phyloP scores from a whole-genome alignment of 2,113 vertebrate genomes.

The Oncorhynchus gorbuscha region DNA sequence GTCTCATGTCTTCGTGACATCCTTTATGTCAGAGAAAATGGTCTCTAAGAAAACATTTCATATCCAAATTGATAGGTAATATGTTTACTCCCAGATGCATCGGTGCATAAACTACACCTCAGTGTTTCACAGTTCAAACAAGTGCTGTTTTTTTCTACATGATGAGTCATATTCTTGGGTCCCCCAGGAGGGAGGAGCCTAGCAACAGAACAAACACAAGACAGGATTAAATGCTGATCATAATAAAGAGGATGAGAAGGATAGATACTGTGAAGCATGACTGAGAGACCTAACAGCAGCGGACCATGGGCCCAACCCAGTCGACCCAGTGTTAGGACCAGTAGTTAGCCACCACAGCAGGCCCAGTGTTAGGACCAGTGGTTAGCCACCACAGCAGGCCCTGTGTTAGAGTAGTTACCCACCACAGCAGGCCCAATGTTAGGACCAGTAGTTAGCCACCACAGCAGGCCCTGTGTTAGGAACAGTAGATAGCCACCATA shows the following conservation, averaged over 20 bases:
- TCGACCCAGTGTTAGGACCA: conserved; percentile 48
- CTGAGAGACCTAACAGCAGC: background rate
- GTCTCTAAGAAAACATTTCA: too few relatives aligned
- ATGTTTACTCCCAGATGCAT: too few relatives aligned
- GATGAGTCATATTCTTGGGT: conserved; percentile 6
- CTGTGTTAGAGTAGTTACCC: conserved; percentile 42
- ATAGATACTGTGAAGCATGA: background rate
- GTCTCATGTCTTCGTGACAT: too few relatives aligned
- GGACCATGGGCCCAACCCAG: background rate
- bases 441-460: background rate
- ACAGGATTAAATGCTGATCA: background rate
- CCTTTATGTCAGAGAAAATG: too few relatives aligned
- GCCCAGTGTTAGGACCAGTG: conserved; percentile 45
- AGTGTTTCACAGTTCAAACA: background rate
- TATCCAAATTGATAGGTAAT: too few relatives aligned
- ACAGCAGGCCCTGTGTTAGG: too few relatives aligned
- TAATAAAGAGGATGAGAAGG: too few relatives aligned
- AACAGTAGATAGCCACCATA: too few relatives aligned
- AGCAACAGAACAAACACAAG: background rate
- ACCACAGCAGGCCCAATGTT: background rate
- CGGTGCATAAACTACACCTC: background rate
- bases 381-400: conserved; percentile 2
- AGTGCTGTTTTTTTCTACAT: conserved; percentile 2
- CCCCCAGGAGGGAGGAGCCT: conserved; percentile 10
- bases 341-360: conserved; percentile 39